Evolutionary conservation across 2,113 vertebrate species (phyloP).

Genomic region (Colistium nudipinnis): DNA sequence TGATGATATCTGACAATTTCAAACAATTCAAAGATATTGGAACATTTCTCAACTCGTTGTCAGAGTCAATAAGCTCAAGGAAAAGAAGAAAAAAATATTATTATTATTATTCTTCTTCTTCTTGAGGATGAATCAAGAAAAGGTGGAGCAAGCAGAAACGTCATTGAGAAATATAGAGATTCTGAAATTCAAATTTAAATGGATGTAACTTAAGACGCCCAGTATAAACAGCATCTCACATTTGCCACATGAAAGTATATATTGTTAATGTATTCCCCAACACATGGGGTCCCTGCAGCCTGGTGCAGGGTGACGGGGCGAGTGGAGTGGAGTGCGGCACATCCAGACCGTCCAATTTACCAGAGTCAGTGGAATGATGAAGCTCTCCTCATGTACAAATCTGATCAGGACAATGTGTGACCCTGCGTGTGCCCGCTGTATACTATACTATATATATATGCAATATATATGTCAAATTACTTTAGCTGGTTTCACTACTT

Average conservation of each 20-base stretch:
- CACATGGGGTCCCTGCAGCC: not conserved
- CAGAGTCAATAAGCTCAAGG: not conserved
- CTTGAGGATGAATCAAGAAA: not conserved
- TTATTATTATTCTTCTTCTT: no score
- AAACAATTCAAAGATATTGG: not conserved
- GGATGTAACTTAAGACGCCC: not conserved
- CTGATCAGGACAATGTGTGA: not conserved
- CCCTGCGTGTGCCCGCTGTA: not conserved
- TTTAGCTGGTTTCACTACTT: conserved; percentile 7
- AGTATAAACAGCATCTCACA: not conserved
- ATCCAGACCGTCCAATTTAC: conserved; percentile 36
- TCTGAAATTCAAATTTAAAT: not conserved
- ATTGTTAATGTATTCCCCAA: not conserved
- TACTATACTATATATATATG: not conserved
- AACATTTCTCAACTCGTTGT: not conserved
- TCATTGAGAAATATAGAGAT: not conserved
- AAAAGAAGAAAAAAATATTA: not conserved
- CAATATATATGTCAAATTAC: no score
- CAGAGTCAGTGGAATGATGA: conserved; percentile 17
- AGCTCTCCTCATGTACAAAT: conserved; percentile 4
- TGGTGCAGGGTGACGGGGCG: not conserved
- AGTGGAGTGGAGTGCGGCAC: not conserved
- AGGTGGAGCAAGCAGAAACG: not conserved
- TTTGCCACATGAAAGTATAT: not conserved
- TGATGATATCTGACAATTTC: not conserved